Conservation (phyloP, 2,888 invertebrate species). For the Aspidapion aeneum region DNA sequence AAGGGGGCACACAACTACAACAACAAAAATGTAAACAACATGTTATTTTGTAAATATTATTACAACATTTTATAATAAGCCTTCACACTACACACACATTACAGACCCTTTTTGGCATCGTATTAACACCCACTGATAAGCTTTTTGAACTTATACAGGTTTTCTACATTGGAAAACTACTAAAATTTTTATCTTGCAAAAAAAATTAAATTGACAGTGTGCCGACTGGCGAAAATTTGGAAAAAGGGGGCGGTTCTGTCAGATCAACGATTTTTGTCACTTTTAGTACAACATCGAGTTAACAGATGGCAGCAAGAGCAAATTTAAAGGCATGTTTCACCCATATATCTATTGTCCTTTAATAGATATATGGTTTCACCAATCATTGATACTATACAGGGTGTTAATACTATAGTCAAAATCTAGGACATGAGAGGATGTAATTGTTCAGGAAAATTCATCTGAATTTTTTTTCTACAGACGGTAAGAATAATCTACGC, state of each 20-base stretch:
- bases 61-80: too few species aligned
- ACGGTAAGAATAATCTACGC: too few species aligned
- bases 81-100: too few species aligned
- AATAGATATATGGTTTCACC: too few species aligned
- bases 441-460: too few species aligned
- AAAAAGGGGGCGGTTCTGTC: slow-evolving; percentile 18
- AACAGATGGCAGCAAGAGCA: not conserved
- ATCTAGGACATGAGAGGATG: too few species aligned
- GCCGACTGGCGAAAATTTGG: slow-evolving; percentile 2
- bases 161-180: not conserved
- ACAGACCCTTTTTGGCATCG: slow-evolving; percentile 22
- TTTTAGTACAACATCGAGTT: too few species aligned
- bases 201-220: not conserved
- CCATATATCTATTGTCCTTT: too few species aligned
- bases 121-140: slow-evolving; percentile 1
- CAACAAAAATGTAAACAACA: slow-evolving; percentile 20
- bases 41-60: slow-evolving; percentile 17
- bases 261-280: not conserved
- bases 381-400: too few species aligned
- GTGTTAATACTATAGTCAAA: too few species aligned
- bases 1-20: slow-evolving; percentile 31
- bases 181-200: not conserved
- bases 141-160: not conserved
- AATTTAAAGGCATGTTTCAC: too few species aligned
- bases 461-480: too few species aligned